Conservation (phyloP, 2,888 invertebrate species). For the Axea sp. region DNA sequence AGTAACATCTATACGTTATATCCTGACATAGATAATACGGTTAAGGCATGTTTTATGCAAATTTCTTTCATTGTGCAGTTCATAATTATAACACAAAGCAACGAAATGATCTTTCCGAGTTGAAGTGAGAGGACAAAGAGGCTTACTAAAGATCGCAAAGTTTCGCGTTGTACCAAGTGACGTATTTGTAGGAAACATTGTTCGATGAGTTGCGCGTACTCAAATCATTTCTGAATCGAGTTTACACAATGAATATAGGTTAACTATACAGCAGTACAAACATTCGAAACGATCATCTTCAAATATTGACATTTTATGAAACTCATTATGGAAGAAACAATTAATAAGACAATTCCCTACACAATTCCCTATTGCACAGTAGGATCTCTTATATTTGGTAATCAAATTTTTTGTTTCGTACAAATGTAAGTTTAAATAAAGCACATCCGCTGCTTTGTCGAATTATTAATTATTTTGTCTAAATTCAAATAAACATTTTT, state of each 20-base stretch:
- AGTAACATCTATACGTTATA: no score
- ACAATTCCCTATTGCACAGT: no score
- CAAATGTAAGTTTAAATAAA: no score
- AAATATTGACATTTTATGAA: slow-evolving; percentile 41
- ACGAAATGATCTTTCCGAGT: background rate
- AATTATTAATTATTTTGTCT: no score
- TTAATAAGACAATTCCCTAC: slow-evolving; percentile 15
- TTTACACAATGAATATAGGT: slow-evolving; percentile 44
- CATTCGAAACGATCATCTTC: slow-evolving; percentile 30
- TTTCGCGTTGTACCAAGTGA: slow-evolving; percentile 13
- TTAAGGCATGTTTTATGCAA: no score
- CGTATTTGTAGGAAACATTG: slow-evolving; percentile 31
- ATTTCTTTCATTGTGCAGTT: no score
- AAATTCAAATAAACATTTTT: no score
- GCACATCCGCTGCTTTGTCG: no score
- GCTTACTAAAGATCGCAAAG: slow-evolving; percentile 21
- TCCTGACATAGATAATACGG: no score
- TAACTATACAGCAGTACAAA: slow-evolving; percentile 41
- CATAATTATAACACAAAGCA: slow-evolving; percentile 3
- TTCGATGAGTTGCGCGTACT: slow-evolving; percentile 40
- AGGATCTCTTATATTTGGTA: no score
- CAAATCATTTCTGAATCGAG: slow-evolving; percentile 39
- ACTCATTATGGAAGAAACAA: slow-evolving; percentile 41
- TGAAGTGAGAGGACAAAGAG: slow-evolving; percentile 14
- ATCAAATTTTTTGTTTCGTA: no score